phyloP scores from a whole-genome alignment of 2,888 invertebrate species.

The Cataglyphis rosenhaueri region DNA sequence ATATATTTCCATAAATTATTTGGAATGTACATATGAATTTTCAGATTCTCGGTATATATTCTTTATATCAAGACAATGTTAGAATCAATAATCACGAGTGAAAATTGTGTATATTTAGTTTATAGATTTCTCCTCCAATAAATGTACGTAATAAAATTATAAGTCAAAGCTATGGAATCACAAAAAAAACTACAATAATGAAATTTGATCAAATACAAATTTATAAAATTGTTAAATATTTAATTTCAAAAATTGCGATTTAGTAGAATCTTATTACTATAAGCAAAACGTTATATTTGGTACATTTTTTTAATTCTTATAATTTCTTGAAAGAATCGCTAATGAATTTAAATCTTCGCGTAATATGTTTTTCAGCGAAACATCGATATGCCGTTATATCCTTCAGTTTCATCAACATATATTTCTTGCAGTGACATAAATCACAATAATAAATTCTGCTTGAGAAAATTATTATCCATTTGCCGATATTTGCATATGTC shows the following conservation, averaged over 20 bases:
- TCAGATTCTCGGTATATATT: neutral
- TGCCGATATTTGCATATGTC: neutral
- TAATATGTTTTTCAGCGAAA: slow-evolving; percentile 33
- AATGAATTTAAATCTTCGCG: slow-evolving; percentile 43
- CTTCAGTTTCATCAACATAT: slow-evolving; percentile 30
- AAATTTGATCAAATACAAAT: neutral
- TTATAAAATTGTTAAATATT: neutral
- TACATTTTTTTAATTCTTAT: neutral
- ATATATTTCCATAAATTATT: neutral
- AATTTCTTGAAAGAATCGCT: slow-evolving; percentile 40
- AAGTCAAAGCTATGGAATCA: neutral
- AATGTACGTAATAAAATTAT: neutral
- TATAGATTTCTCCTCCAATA: neutral
- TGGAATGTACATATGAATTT: neutral
- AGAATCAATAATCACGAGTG: slow-evolving; percentile 17
- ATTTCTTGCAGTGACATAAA: slow-evolving; percentile 26
- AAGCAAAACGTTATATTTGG: slow-evolving; percentile 11
- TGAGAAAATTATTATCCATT: slow-evolving; percentile 43
- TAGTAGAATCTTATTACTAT: neutral
- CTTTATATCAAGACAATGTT: neutral
- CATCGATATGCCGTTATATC: slow-evolving; percentile 35
- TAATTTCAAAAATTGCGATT: neutral
- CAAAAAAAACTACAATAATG: neutral
- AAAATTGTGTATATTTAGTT: slow-evolving; percentile 5
- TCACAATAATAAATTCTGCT: slow-evolving; percentile 38